Base-by-base conservation (phyloP, 2,797 vertebrate genomes). In the Cynodonichthys magdalenae region DNA sequence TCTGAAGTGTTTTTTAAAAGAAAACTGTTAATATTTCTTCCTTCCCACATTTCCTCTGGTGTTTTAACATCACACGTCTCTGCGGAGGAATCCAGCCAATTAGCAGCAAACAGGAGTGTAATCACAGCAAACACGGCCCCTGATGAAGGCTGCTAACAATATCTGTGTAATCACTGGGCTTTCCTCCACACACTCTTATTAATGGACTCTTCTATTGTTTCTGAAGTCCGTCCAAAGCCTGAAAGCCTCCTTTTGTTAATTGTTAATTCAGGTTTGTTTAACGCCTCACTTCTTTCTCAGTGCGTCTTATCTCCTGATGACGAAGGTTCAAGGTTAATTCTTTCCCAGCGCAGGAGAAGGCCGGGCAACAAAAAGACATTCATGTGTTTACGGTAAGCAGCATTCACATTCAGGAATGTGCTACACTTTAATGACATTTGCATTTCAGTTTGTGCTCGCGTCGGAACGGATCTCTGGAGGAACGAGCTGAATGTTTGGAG, bases 381-480 rank as follows among this genome's bases (percentile, higher is more conserved):
- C 61, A 45, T 67, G 27, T 79, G 73, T 83, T 81, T 79, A 80
- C 65, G 66, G 50, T 68, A 70, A 82, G 66, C 59, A 77, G 47
- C 59, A 69, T 69, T 15, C 57, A 49, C 15, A 7, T 48, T 41
- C 48, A 69, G 65, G 66, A 71, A 79, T 77, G 61, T 57, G 47
- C 41, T 46, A 39, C 29, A 49, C 34, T 6, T 53, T 31, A 61
- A 54, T 44, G 10, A 51, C 11, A 17, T 51, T 58, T 12, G 11
- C 39, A 18, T 55, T 51, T 20, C 8, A 17, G 15, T 15, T 0
- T 63, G 46, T 18, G 3, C 5, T 10, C 18, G 45, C 2, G 47
- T 28, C n/a, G 15, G 1, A 20, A 76, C 63, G 71, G 66, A 74
- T 75, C 24, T 48, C 9, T 45, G 28, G 55, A 60, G n/a, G 54